phyloP scores from a whole-genome alignment of 92 coral and sea anemone genomes.

The Porites lobata region DNA sequence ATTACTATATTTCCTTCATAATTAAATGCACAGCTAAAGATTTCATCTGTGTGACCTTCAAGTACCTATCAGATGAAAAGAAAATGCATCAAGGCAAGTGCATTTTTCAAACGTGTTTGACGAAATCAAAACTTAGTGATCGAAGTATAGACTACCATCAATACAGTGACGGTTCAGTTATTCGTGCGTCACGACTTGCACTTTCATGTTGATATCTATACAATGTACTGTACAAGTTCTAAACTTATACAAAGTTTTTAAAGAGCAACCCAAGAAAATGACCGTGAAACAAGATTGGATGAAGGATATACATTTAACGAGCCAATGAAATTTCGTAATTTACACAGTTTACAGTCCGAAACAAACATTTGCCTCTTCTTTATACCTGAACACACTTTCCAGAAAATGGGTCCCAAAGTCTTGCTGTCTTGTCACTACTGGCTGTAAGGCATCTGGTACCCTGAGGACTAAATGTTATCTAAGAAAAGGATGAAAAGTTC shows the following conservation, averaged over 20 bases:
- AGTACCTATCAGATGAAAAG: conserved; percentile 75
- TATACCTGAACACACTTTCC: conserved; percentile 95
- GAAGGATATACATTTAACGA: too few relatives aligned
- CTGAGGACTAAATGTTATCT: conserved; percentile 97
- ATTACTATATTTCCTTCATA: conserved; percentile 97
- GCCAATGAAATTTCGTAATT: too few relatives aligned
- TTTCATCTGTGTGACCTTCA: conserved; percentile 98
- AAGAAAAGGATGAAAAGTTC: neutral
- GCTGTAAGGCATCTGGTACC: conserved; percentile 96
- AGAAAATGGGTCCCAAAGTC: conserved; percentile 96
- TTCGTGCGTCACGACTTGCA: too few relatives aligned
- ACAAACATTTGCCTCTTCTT: neutral
- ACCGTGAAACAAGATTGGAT: too few relatives aligned
- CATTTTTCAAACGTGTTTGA: too few relatives aligned
- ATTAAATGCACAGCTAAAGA: conserved; percentile 99
- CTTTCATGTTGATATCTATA: too few relatives aligned
- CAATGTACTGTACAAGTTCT: too few relatives aligned
- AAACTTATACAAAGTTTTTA: too few relatives aligned
- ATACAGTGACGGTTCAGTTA: too few relatives aligned
- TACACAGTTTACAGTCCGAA: neutral
- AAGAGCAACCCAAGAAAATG: too few relatives aligned
- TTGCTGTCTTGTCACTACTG: conserved; percentile 96
- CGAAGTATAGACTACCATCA: too few relatives aligned
- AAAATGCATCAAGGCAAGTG: neutral
- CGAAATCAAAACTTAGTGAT: too few relatives aligned